Evolutionary conservation across 2,888 invertebrate species (phyloP).

Genomic region (Mesoligia furuncula): DNA sequence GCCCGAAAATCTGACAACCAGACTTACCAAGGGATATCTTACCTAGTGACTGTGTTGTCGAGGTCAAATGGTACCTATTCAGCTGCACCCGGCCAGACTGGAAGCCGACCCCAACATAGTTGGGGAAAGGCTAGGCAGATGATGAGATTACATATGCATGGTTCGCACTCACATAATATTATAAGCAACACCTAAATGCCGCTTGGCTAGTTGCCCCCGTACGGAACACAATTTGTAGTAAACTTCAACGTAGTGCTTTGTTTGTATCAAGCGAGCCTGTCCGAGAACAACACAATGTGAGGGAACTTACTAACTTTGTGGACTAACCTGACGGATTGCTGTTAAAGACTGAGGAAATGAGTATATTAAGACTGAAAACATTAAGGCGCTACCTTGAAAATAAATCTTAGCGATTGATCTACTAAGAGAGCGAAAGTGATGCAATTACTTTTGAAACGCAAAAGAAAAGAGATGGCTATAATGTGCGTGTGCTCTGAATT

Average conservation of each 20-base stretch:
- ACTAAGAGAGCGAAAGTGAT: too few relatives aligned
- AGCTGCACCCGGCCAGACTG: background rate
- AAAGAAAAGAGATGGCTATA: too few relatives aligned
- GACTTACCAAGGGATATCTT: background rate
- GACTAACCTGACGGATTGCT: too few relatives aligned
- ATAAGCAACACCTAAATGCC: background rate
- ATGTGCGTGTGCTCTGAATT: too few relatives aligned
- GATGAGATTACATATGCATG: background rate
- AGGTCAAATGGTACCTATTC: background rate
- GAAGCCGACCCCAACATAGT: background rate
- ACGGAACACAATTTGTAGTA: conserved; percentile 15
- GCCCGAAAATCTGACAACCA: too few relatives aligned
- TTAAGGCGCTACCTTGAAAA: background rate
- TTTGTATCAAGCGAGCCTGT: background rate
- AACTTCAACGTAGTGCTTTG: conserved; percentile 21
- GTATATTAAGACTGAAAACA: background rate
- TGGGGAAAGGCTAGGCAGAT: background rate
- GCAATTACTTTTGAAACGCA: too few relatives aligned
- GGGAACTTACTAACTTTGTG: background rate
- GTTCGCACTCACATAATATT: background rate
- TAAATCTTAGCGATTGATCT: too few relatives aligned
- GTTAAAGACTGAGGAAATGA: background rate
- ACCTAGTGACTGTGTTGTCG: background rate
- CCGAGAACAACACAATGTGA: background rate
- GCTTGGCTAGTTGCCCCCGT: conserved; percentile 1